Percentiles rank a stretch among this genome's conserved stretches.
Evolutionary conservation across 2,888 invertebrate species (phyloP).

Genomic region (Steinernema carpocapsae): DNA sequence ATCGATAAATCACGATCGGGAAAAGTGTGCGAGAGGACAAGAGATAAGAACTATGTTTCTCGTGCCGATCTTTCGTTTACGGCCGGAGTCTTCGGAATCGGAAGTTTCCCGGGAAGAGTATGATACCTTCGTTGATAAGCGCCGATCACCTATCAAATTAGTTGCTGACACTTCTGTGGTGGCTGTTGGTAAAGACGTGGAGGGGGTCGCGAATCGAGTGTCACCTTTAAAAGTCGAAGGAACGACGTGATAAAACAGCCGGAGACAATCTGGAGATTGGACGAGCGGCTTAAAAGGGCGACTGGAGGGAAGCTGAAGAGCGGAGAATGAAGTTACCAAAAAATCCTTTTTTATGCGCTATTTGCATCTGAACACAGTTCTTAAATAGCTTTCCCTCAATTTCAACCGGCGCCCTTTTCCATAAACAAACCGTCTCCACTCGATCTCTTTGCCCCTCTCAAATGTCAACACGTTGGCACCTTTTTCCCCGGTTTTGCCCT

Average conservation of each 20-base stretch:
- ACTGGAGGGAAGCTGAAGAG: neutral
- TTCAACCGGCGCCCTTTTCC: too few relatives aligned
- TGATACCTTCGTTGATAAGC: slow-evolving; percentile 7
- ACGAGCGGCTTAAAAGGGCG: too few relatives aligned
- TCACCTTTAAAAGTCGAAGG: slow-evolving; percentile 6
- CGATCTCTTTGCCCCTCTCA: too few relatives aligned
- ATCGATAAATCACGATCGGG: slow-evolving; percentile 3
- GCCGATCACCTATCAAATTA: neutral
- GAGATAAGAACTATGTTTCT: too few relatives aligned
- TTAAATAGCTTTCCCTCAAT: too few relatives aligned
- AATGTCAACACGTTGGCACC: too few relatives aligned
- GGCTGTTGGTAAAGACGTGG: neutral
- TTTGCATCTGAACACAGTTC: too few relatives aligned
- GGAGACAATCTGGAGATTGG: neutral
- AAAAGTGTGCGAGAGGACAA: too few relatives aligned
- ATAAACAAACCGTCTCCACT: too few relatives aligned
- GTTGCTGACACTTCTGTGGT: neutral
- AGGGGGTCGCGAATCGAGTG: neutral
- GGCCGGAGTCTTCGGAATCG: neutral
- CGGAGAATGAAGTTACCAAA: too few relatives aligned
- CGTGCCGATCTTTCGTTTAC: neutral
- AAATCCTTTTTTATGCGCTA: too few relatives aligned
- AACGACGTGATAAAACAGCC: neutral
- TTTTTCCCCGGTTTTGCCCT: too few relatives aligned
- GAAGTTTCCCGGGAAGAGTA: slow-evolving; percentile 28